These are phyloP conservation scores for Aphidoletes aphidimyza DNA, from an alignment of 2,888 invertebrate species.

Conservation along the genomic window DNA sequence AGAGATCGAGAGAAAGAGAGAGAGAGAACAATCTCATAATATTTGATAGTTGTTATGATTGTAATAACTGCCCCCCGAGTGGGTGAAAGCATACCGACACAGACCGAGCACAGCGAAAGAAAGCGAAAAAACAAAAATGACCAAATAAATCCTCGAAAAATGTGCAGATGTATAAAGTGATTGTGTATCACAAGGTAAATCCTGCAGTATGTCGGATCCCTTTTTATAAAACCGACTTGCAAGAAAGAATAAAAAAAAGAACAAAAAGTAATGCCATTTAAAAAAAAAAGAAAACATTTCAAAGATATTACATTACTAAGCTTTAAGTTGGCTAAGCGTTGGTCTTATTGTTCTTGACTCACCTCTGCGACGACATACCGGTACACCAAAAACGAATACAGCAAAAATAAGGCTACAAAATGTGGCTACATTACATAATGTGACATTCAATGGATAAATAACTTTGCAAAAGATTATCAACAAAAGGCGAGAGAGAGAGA, in stretches of 20 bases:
- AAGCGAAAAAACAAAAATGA: background rate
- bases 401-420: background rate
- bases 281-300: conserved; percentile 6
- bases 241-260: background rate
- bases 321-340: background rate
- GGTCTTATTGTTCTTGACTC: background rate
- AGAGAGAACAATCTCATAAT: background rate
- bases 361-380: background rate
- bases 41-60: conserved; percentile 44
- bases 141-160: conserved; percentile 23
- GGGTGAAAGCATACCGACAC: background rate
- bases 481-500: background rate
- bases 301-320: conserved; percentile 16
- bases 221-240: too few relatives aligned
- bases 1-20: too few relatives aligned
- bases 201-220: background rate
- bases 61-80: background rate
- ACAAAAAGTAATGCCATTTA: background rate
- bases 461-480: background rate
- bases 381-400: background rate
- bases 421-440: background rate
- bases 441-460: conserved; percentile 5
- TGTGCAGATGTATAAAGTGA: conserved; percentile 27
- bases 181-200: conserved; percentile 27
- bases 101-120: background rate